Base-by-base conservation (phyloP, 2,113 vertebrate species). In the Azemiops feae region DNA sequence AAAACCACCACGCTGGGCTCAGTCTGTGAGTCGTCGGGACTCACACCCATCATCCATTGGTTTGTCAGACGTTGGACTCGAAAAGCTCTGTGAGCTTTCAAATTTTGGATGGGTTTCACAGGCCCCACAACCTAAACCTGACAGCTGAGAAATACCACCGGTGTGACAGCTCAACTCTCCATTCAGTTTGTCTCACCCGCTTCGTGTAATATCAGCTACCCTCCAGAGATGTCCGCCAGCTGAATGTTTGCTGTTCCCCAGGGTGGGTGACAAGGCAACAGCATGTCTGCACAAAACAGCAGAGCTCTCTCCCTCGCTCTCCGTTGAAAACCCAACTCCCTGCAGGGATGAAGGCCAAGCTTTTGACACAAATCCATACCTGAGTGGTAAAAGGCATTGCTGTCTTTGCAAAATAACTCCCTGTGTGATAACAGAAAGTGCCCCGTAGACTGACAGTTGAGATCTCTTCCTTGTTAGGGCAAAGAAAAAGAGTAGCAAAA, bases 291-390 rank as follows among this genome's bases (percentile, higher is more conserved):
- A 64, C 88, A 52, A 0, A 0, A 0, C 27, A 50, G 69, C 52
- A 1, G n/a, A 3, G 0, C 89, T 16, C 16, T 0, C 55, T 55
- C n/a, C 64, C 64, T 1, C 0, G 0, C 89, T 43, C 74, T 43
- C 74, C 58, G 64, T 90, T 53, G 22, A 81, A 92, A 39, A 23
- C 52, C 39, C 74, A 50, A 0, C 54, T 93, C 90, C 94, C 93
- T 87, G 0, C 69, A 95, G 94, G 53, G 54, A 14, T 0, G 1
- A 43, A 55, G 58, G 10, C 89, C 58, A 53, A 64, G 92, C 25
- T 1, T 94, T 47, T 85, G 93, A 94, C 45, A 91, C 54, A 94
- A 94, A 93, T 91, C 93, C 47, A 1, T 20, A 30, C 89, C 93
- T 2, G 69, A 92, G 91, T 57, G 20, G 90, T 43, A 85, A 93